Percentiles rank a stretch among this genome's conserved stretches.
Evolutionary conservation across 2,888 invertebrate genomes (phyloP).

Genomic region (Hypercompe scribonia): DNA sequence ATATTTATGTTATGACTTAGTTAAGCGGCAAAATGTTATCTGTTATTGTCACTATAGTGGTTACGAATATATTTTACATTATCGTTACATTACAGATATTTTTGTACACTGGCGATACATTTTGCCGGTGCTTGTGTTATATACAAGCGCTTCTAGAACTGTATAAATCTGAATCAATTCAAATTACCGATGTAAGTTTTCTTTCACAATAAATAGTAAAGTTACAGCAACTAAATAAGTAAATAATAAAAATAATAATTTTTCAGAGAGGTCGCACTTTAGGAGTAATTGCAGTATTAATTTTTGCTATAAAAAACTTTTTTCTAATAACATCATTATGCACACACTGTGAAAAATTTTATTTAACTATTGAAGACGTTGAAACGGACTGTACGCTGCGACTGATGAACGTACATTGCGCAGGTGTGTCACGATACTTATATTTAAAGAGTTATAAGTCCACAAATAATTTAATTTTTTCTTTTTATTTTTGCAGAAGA

Average conservation of each 20-base stretch:
- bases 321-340: conserved; percentile 34
- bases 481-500: conserved; percentile 18
- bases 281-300: not conserved
- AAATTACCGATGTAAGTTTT: conserved; percentile 4
- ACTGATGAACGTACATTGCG: not conserved
- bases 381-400: conserved; percentile 26
- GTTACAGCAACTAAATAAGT: not conserved
- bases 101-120: conserved; percentile 8
- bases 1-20: not conserved
- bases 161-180: not conserved
- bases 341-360: conserved; percentile 46
- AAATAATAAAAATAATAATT: not conserved
- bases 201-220: not conserved
- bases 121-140: conserved; percentile 4
- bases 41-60: not conserved
- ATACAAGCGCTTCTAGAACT: not conserved
- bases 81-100: conserved; percentile 15
- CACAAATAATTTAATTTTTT: not conserved
- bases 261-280: conserved; percentile 3
- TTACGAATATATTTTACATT: not conserved
- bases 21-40: not conserved
- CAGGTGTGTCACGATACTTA: conserved; percentile 2
- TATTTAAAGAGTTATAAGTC: not conserved
- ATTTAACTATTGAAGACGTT: conserved; percentile 36
- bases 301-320: conserved; percentile 41